Percentiles rank a stretch among this genome's conserved stretches.
These are phyloP conservation scores for Cloeon dipterum DNA, from an alignment of 2,888 invertebrate species.

Conservation along the genomic window DNA sequence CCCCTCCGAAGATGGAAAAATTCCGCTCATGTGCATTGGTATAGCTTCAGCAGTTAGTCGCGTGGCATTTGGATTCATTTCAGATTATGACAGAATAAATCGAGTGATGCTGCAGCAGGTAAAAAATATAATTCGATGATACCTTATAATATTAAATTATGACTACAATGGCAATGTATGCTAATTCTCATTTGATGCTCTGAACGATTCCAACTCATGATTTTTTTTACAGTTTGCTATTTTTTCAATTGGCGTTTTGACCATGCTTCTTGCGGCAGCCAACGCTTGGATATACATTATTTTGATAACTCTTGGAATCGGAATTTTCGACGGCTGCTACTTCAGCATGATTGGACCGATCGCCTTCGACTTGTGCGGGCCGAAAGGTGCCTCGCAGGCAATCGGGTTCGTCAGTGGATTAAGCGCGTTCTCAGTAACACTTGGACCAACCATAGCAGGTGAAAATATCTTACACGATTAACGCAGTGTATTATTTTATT, in stretches of 20 bases:
- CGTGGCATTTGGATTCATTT: constrained; percentile 60
- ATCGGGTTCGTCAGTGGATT: constrained; percentile 76
- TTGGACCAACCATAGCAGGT: constrained; percentile 74
- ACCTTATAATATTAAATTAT: too few species aligned
- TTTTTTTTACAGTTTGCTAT: constrained; percentile 34
- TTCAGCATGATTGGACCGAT: constrained; percentile 79
- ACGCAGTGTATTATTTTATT: background rate
- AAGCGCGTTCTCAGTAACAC: constrained; percentile 62
- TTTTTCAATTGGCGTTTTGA: constrained; percentile 49
- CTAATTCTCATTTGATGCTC: too few species aligned
- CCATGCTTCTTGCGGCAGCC: constrained; percentile 50
- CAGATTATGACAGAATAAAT: constrained; percentile 57
- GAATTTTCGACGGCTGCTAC: constrained; percentile 81
- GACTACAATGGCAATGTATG: too few species aligned
- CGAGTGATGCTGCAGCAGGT: constrained; percentile 65
- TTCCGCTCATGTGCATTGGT: constrained; percentile 68
- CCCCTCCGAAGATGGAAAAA: constrained; percentile 31
- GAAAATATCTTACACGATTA: background rate
- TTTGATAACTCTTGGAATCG: constrained; percentile 54
- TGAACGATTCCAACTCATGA: too few species aligned
- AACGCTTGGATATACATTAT: constrained; percentile 39
- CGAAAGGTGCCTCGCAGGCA: constrained; percentile 61
- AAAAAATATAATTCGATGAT: too few species aligned
- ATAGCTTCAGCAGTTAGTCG: constrained; percentile 67
- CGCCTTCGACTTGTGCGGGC: constrained; percentile 71